Evolutionary conservation across 2,113 vertebrate genomes (phyloP), one percentile per base, ranked within the genome.

Genomic region (Macaca mulatta): DNA sequence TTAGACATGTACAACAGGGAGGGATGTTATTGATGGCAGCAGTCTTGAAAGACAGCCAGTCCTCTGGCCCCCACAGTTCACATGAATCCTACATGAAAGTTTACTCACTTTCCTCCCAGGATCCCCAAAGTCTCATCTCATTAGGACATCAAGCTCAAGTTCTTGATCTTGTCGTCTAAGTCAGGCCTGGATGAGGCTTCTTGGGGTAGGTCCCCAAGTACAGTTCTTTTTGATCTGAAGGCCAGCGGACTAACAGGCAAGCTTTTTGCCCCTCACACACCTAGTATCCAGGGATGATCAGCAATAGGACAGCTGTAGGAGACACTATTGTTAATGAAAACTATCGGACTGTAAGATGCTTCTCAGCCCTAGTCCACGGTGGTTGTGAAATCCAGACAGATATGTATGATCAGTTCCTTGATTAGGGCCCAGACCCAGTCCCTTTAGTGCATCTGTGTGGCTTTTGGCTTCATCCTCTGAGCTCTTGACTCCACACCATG

Each of bases 221-320:
- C 11, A 55, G 20, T 6, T 77, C 45, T 8, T 77, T 45, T 23
- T 7, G 5, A 7, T 16, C 5, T 2, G 61, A 86, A 48, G 40
- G 59, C 74, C 48, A 57, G 38, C 3, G 23, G 35, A 8, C 48
- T 40, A 22, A 35, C 8, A 23, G 50, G 18, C 25, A 57, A 8
- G 22, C 1, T n/a, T 64, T n/a, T 27, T 89, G 12, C 7, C 40
- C 25, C 55, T 40, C 17, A 1, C 1, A 8, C 14, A 9, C 38
- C 4, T 2, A 2, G 4, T 2, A 5, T 17, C 1, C 22, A 25
- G 5, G 11, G 72, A 48, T 17, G 72, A 59, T 9, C 50, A 27
- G 40, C 8, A 16, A 4, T 8, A 38, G 59, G 38, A 5, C 45
- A 25, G 17, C 8, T 38, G n/a, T 20, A 12, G 45, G 25, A 43